These are phyloP conservation scores for Leptopilina clavipes DNA, from an alignment of 1,140 invertebrate species.

Conservation along the genomic window DNA sequence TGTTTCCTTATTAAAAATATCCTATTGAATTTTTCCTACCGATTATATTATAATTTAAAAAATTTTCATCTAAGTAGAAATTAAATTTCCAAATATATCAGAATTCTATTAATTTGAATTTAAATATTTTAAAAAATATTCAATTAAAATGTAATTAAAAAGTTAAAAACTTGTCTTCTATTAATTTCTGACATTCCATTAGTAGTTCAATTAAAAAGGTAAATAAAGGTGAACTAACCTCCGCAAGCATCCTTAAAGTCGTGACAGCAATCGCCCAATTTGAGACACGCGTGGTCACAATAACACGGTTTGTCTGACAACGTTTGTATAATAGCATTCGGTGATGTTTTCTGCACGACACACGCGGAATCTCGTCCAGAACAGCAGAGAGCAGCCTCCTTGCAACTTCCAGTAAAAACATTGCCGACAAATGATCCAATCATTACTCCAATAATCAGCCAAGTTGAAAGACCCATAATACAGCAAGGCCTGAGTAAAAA, in stretches of 20 bases:
- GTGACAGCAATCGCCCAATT: slow-evolving; percentile 88
- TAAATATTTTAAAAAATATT: no score
- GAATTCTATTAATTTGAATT: no score
- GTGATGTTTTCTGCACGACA: slow-evolving; percentile 87
- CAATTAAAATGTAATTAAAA: no score
- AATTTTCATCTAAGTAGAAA: background rate
- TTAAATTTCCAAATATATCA: no score
- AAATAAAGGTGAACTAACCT: slow-evolving; percentile 77
- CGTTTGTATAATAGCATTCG: slow-evolving; percentile 88
- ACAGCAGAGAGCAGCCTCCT: slow-evolving; percentile 85
- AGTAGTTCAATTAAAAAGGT: slow-evolving; percentile 8
- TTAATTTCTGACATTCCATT: no score
- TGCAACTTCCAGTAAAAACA: slow-evolving; percentile 78
- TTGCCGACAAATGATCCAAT: slow-evolving; percentile 38
- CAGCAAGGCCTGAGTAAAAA: background rate
- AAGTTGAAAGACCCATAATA: background rate
- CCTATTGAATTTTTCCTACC: no score
- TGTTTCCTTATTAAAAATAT: background rate
- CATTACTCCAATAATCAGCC: slow-evolving; percentile 10
- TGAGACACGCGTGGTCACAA: slow-evolving; percentile 91
- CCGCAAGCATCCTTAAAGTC: slow-evolving; percentile 91
- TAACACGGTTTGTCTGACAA: slow-evolving; percentile 89
- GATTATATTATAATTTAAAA: no score
- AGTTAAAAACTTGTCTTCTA: no score
- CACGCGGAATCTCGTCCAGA: slow-evolving; percentile 89